Evolutionary conservation across 2,797 vertebrate genomes (phyloP), one percentile per base, ranked within the genome.

Genomic region (Xerus rutilus): DNA sequence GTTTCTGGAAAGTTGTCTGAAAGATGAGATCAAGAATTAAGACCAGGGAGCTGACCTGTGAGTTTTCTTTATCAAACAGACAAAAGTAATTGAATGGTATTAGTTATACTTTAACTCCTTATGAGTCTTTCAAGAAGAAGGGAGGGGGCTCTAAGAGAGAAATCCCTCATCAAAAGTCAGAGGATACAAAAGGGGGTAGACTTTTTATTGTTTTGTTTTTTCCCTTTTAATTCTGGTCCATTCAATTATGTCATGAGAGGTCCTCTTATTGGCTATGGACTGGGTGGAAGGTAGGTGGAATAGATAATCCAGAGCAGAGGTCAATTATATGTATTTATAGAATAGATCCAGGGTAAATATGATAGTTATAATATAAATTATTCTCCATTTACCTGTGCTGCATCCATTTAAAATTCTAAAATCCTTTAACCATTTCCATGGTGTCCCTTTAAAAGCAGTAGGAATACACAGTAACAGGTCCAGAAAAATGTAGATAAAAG

Each of bases 81-180:
- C 98, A 97, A 97, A 98, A 98, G 98, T 95, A 97, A 97, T 98
- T 99, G 98, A 99, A 98, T 98, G 97, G 98, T 96, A 91, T 98
- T 98, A 98, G 99, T 99, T 99, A 99, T 98, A 99, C 98, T 99
- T 99, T 99, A 99, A 99, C 99, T 98, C 97, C 98, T 98, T 93
- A 98, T 98, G 98, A 99, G 98, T 97, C 98, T 96, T 97, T 93
- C 95, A 96, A 96, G 97, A 97, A 97, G 94, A 96, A 85, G 78
- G 77, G 86, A 59, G 57, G 74, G n/a, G 43, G 54, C 52, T 18
- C n/a, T 45, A 82, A 89, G 91, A 92, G 49, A 78, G 82, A 96
- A 97, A 65, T 62, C 52, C 45, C 30, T 82, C 59, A 89, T 93
- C 74, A 96, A 97, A 96, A 98, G 96, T 97, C 97, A 97, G 95